Evolutionary conservation across 2,113 vertebrate species (phyloP), one percentile per base, ranked within the genome.

Genomic region (Hepsetus odoe): DNA sequence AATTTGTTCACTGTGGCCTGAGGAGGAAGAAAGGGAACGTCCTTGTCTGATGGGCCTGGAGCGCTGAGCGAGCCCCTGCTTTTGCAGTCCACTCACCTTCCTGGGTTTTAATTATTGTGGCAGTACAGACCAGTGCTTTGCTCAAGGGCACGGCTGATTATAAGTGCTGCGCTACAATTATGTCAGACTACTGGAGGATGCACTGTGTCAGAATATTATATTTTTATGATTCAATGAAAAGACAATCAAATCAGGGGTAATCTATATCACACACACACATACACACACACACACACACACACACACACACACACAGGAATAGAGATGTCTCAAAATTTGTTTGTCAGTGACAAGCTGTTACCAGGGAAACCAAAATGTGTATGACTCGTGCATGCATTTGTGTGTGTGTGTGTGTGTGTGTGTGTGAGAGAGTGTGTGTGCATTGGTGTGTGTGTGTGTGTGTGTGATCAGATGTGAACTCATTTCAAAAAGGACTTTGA

Each of bases 301-400:
- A 64, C 53, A 56, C 33, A 32, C 56, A 42, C 53, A 56, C 33
- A 32, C 56, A 42, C 58, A 64, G 44, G 32, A 40, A 72, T 46
- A 55, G 18, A 32, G 76, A 30, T 10, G 49, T 66, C 56, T 38
- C 46, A 56, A 72, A 79, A 72, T 72, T n/a, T 49, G 64, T 59
- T 72, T 42, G 49, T 72, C 18, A 40, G 28, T 79, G 69, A 61
- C 32, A 65, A 42, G n/a, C 24, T 72, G 77, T 79, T 79, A 51
- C 69, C 69, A 79, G 51, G 69, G 77, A 64, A 72, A 79, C 77
- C 28, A 66, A 20, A 49, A 38, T 7, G 16, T 40, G 49, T n/a
- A n/a, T n/a, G n/a, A n/a, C n/a, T n/a, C n/a, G 49, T 13, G 32
- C 26, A 8, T 59, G n/a, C 28, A 40, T n/a, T n/a, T n/a, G n/a